Percentiles rank a stretch among this genome's conserved stretches.
These are phyloP conservation scores for Trichogramma evanescens DNA, from an alignment of 2,888 invertebrate genomes.

Conservation along the genomic window DNA sequence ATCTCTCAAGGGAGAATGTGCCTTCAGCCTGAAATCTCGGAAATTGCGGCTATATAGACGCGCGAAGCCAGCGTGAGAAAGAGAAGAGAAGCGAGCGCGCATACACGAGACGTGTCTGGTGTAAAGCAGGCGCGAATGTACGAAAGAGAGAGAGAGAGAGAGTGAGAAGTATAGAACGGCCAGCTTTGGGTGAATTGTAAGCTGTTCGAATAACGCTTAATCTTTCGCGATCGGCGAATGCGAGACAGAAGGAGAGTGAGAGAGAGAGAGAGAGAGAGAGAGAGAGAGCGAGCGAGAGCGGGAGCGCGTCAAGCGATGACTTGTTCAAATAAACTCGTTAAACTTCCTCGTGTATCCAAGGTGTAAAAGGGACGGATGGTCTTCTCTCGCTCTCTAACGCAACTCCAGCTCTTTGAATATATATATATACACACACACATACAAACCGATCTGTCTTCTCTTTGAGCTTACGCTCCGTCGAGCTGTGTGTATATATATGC, in stretches of 20 bases:
- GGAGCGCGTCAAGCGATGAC: slow-evolving; percentile 4
- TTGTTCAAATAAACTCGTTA: slow-evolving; percentile 16
- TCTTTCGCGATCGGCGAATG: slow-evolving; percentile 3
- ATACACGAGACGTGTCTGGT: too few species aligned
- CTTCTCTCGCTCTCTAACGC: neutral
- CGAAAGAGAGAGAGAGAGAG: too few species aligned
- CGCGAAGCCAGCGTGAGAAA: neutral
- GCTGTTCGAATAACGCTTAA: neutral
- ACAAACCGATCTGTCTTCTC: too few species aligned
- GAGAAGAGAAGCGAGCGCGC: too few species aligned
- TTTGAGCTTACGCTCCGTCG: neutral
- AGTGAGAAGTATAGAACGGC: too few species aligned
- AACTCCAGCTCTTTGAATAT: neutral
- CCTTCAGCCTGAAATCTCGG: slow-evolving; percentile 25
- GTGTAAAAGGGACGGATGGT: neutral
- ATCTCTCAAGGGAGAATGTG: slow-evolving; percentile 22
- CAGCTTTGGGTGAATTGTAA: too few species aligned
- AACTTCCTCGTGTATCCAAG: neutral
- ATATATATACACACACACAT: too few species aligned
- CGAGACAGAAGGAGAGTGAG: too few species aligned
- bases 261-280: too few species aligned
- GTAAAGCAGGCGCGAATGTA: too few species aligned
- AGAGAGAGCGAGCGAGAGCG: too few species aligned
- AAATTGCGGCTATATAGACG: slow-evolving; percentile 18
- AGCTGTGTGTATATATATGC: slow-evolving; percentile 3